A percentile compares a stretch with the other conserved stretches of the same genome.
Conservation (phyloP, 2,113 vertebrate species). For the Oostethus manadensis region DNA sequence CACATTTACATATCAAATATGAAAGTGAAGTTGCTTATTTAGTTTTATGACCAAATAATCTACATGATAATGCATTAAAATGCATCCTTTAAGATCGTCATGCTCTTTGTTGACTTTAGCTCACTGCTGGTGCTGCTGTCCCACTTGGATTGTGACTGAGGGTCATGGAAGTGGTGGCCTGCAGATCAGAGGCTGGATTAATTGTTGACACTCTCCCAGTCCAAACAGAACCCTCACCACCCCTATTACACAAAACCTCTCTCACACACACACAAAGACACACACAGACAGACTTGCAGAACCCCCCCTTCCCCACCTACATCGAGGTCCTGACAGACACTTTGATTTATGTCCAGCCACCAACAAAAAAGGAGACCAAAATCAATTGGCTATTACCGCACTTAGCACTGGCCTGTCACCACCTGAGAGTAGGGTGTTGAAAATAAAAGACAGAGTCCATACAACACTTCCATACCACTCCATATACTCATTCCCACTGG, state of each 20-base stretch:
- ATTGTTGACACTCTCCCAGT: conserved; percentile 86
- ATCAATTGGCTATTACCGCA: conserved; percentile 97
- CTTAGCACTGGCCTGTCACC: conserved; percentile 92
- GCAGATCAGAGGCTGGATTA: conserved; percentile 81
- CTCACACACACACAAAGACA: conserved; percentile 23
- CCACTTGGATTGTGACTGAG: conserved; percentile 55
- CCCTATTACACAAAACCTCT: conserved; percentile 35
- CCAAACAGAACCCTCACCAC: conserved; percentile 77
- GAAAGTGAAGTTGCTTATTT: too few species aligned
- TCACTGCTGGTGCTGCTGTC: conserved; percentile 32
- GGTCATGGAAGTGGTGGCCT: conserved; percentile 67
- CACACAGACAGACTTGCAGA: conserved; percentile 18
- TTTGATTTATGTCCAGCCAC: conserved; percentile 95
- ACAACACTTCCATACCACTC: conserved; percentile 63
- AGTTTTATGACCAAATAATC: not conserved
- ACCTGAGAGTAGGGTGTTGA: conserved; percentile 82
- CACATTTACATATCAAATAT: not conserved
- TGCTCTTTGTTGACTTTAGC: conserved; percentile 45
- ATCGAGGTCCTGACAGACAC: conserved; percentile 79
- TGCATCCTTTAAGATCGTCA: not conserved
- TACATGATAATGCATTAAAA: not conserved
- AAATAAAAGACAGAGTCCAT: conserved; percentile 83
- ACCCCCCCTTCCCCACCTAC: conserved; percentile 34
- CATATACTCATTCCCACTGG: conserved; percentile 52
- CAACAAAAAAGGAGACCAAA: conserved; percentile 93